phyloP scores from a whole-genome alignment of 2,797 vertebrate species.

The Syngnathus rostellatus region DNA sequence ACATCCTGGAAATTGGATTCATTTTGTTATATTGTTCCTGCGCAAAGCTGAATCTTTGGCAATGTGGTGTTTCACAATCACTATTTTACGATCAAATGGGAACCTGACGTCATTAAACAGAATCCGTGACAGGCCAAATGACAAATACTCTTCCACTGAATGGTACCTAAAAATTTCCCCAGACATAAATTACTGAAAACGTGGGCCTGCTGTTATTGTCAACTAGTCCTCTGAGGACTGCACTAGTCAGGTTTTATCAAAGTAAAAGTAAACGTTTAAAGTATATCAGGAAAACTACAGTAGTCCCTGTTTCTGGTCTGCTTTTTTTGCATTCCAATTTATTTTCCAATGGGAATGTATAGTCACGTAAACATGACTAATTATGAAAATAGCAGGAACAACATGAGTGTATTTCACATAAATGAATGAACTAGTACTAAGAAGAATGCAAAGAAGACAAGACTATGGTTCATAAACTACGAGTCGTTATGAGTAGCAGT shows the following conservation, averaged over 20 bases:
- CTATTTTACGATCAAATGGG: not conserved
- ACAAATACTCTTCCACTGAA: constrained; percentile 5
- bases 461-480: not conserved
- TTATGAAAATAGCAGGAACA: not conserved
- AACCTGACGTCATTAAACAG: not conserved
- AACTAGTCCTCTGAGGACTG: not conserved
- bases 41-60: constrained; percentile 4
- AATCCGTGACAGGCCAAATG: not conserved
- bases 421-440: not conserved
- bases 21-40: not conserved
- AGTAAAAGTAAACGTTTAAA: not conserved
- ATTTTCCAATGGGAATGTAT: not conserved
- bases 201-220: not conserved
- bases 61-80: constrained; percentile 3
- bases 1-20: not conserved
- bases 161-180: not conserved
- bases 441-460: not conserved
- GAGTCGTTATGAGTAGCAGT: not conserved
- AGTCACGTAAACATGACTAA: not conserved
- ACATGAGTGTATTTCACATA: not conserved
- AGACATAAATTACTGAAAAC: constrained; percentile 15
- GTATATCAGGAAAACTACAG: not conserved
- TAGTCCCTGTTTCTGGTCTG: not conserved
- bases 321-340: not conserved
- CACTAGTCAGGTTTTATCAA: not conserved